phyloP scores from a whole-genome alignment of 2,113 vertebrate species.

The Callithrix jacchus region DNA sequence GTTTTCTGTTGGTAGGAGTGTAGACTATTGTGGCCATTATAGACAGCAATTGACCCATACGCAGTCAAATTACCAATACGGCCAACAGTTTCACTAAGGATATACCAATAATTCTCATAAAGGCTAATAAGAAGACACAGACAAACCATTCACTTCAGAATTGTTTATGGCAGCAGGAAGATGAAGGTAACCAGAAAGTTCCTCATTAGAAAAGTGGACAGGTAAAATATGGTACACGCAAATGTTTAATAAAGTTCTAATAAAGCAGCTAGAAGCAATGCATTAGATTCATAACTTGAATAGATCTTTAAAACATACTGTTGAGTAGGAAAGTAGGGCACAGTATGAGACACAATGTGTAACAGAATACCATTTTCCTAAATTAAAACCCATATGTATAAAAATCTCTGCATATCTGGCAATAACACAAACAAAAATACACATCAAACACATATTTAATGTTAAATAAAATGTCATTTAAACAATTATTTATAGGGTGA shows the following conservation, averaged over 20 bases:
- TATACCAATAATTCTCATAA: neutral
- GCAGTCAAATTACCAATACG: neutral
- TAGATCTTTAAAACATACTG: neutral
- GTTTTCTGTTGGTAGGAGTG: neutral
- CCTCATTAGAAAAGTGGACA: neutral
- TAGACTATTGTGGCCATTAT: neutral
- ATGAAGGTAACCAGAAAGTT: neutral
- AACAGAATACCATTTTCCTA: neutral
- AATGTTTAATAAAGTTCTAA: neutral
- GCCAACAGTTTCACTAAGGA: neutral
- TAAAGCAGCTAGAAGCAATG: neutral
- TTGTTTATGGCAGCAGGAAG: neutral
- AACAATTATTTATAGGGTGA: neutral
- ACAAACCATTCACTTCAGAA: neutral
- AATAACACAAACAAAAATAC: neutral
- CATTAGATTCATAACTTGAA: neutral
- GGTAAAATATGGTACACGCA: neutral
- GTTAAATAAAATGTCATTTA: neutral
- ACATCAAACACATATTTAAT: neutral
- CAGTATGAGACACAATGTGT: neutral
- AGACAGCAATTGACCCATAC: neutral
- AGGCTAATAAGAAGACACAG: neutral
- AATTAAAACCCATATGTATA: neutral
- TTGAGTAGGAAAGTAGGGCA: neutral
- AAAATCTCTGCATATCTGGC: neutral